Evolutionary conservation across 2,797 vertebrate species (phyloP).

Genomic region (Hyperoplus lanceolatus): DNA sequence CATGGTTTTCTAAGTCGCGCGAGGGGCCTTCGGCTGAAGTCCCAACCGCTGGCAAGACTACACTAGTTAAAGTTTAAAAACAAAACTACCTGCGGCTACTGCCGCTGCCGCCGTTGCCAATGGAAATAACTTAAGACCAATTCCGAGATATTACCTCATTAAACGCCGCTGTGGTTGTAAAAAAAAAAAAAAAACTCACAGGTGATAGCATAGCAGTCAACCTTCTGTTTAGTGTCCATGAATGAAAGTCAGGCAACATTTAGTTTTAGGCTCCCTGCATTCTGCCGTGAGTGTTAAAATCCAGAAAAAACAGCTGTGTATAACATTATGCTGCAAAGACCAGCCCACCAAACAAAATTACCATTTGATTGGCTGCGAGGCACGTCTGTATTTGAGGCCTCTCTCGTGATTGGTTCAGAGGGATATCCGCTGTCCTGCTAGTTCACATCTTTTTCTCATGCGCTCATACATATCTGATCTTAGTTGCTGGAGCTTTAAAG

Average conservation of each 20-base stretch:
- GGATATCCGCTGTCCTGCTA: slow-evolving; percentile 28
- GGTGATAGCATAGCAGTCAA: neutral
- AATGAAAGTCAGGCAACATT: slow-evolving; percentile 18
- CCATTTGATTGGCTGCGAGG: slow-evolving; percentile 64
- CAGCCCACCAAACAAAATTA: slow-evolving; percentile 33
- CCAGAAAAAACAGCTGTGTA: slow-evolving; percentile 77
- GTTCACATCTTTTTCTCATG: slow-evolving; percentile 68
- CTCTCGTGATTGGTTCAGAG: slow-evolving; percentile 72
- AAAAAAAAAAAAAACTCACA: neutral
- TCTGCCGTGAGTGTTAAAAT: slow-evolving; percentile 59
- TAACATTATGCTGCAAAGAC: slow-evolving; percentile 65
- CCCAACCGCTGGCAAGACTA: slow-evolving; percentile 19
- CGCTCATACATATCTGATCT: slow-evolving; percentile 62
- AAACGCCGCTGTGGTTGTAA: neutral
- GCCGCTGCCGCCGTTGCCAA: slow-evolving; percentile 15
- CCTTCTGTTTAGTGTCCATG: neutral
- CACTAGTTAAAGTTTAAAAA: slow-evolving; percentile 49
- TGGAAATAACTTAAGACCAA: slow-evolving; percentile 30
- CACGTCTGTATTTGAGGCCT: slow-evolving; percentile 40
- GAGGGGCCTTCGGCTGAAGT: slow-evolving; percentile 31
- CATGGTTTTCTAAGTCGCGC: slow-evolving; percentile 61
- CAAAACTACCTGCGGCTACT: slow-evolving; percentile 38
- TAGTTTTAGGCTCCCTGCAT: slow-evolving; percentile 14
- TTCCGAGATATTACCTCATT: slow-evolving; percentile 41
- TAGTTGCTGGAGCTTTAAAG: slow-evolving; percentile 58